Base-by-base conservation (phyloP, 1,140 invertebrate genomes). In the Aphelinus atriplicis region DNA sequence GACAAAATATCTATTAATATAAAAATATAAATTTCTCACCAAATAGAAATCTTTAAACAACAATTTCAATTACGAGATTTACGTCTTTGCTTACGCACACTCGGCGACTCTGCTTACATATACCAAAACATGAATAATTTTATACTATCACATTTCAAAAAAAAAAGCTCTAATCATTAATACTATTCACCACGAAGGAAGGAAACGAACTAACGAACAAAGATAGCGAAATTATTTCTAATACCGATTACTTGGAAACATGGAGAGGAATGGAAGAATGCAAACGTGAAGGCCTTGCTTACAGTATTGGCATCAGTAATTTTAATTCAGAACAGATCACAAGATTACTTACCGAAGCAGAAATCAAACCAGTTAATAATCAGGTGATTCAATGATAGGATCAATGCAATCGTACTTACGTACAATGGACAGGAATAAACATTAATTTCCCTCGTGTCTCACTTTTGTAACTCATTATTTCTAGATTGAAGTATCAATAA, bases 251-350 rank as follows among this genome's bases (percentile, higher is more conserved):
- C 81, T 79, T 96, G n/a, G 96, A 97, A 79, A 96, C 96, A 0
- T 99, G 96, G 96, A 92, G 91, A 86, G 96, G 90, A 50, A 91
- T 98, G 91, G 97, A 98, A 87, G 89, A 92, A 51, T 90, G 93
- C 62, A 92, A 93, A 2, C 87, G 91, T 45, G 86, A 91, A 77
- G 95, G 95, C 1, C 88, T 96, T 26, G 88, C 90, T 0, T 91
- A 89, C 62, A 93, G 93, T 69, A 95, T 98, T 80, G 97, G 97
- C 1, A 75, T 98, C 0, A 97, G 95, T 43, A 98, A 98, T 85
- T 98, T 98, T 82, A 97, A 96, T 84, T 91, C 90, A 50, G 87
- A 91, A 63, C 97, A 98, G 88, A 91, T 97, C 5, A 89, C 92
- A 48, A 88, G 94, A 26, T 80, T 98, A 4, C 80, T 97, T 53